Evolutionary conservation across 2,113 vertebrate species (phyloP), one percentile per base, ranked within the genome.

Genomic region (Corythornis cristatus): DNA sequence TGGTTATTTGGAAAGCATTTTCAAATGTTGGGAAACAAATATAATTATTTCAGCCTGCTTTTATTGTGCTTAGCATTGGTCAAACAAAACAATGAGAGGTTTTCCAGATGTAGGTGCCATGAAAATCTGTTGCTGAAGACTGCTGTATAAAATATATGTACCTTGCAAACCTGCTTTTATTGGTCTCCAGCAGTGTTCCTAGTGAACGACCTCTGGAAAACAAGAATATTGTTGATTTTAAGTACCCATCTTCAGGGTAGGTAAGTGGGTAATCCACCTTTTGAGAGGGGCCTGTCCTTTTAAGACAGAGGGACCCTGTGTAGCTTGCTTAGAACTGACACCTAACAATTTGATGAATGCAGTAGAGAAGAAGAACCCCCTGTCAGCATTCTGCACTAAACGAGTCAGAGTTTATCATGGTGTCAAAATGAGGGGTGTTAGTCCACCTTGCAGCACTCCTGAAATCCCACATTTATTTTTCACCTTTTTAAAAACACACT

Each of bases 381-480:
- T 42, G 80, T 83, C 83, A 96, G 93, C 86, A 77, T 90, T 93
- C 62, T 92, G 37, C 60, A 64, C 48, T 81, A 93, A 86, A 89
- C 51, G 45, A 71, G 25, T 28, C 31, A 31, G n/a, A 90, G 70
- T 95, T 96, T 90, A 78, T 90, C 83, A 68, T n/a, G 40, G 22
- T 92, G 73, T 90, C 90, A 95, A 70, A 37, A 88, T 20, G 50
- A 86, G 35, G 57, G 78, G n/a, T 80, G 57, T 92, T 92, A 93
- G 81, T 84, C 83, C 66, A 79, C 77, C 88, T 84, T 68, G 73
- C 45, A 93, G 42, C 70, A 74, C 51, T 91, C 88, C 65, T 86
- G 86, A 93, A 96, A 92, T 83, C 76, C 72, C 67, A 68, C 79
- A 51, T 74, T 95, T 92, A 33, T 85, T 86, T 66, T 83, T 60